Percentiles rank a stretch among this genome's conserved stretches.
These are phyloP conservation scores for Uria lomvia DNA, from an alignment of 2,113 vertebrate genomes.

Conservation along the genomic window DNA sequence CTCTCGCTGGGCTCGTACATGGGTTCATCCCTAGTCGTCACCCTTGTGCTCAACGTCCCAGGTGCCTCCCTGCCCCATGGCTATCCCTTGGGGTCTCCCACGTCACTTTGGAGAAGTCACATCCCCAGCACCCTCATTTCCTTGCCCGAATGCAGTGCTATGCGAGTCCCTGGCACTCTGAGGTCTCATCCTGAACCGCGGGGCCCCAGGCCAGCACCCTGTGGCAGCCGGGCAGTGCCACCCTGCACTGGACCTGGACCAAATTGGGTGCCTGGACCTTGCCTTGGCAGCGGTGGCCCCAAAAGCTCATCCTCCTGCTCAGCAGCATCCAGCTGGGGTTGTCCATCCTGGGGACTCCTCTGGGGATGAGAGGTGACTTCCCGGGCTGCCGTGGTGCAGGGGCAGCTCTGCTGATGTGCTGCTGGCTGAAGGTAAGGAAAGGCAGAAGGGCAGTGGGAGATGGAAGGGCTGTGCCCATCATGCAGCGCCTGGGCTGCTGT, in stretches of 20 bases:
- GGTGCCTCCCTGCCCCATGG: not conserved
- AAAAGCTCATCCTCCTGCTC: not conserved
- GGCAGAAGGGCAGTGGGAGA: not conserved
- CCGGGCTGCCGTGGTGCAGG: too few relatives aligned
- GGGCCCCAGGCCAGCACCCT: not conserved
- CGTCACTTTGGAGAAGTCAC: not conserved
- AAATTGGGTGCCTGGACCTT: not conserved
- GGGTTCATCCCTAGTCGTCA: accelerated
- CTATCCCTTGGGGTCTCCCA: accelerated
- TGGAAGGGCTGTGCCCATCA: not conserved
- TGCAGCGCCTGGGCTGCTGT: not conserved
- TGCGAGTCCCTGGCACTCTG: accelerated
- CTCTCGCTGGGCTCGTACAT: accelerated
- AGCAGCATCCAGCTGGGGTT: not conserved
- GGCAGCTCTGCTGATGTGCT: not conserved
- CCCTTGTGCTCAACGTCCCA: accelerated
- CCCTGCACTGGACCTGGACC: not conserved
- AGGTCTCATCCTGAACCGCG: not conserved
- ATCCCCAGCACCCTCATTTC: not conserved
- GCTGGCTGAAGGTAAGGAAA: not conserved
- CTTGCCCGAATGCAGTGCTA: accelerated
- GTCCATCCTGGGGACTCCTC: not conserved
- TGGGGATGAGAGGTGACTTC: not conserved
- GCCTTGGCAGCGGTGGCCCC: too few relatives aligned
- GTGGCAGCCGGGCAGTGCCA: not conserved